A percentile compares a stretch with the other conserved stretches of the same genome.
Conservation (phyloP, 2,888 invertebrate genomes). For the Cerceris rybyensis region DNA sequence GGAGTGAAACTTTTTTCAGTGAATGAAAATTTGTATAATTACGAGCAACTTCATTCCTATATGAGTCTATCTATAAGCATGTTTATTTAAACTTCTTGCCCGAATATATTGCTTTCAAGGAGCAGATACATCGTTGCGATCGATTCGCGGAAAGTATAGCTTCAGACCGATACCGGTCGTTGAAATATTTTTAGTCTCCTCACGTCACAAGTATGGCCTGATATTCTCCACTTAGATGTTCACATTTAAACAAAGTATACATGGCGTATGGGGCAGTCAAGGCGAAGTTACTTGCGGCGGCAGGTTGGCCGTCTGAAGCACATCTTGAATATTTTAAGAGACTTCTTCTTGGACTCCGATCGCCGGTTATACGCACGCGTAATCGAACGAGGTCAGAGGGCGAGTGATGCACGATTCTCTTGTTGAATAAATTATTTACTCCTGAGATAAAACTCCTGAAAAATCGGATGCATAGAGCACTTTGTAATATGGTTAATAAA, state of each 20-base stretch:
- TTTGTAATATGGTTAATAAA: too few species aligned
- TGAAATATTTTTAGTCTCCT: neutral
- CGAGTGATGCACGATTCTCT: slow-evolving; percentile 9
- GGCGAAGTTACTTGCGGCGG: neutral
- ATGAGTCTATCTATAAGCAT: too few species aligned
- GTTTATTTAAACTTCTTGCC: too few species aligned
- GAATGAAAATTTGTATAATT: too few species aligned
- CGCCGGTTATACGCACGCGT: neutral
- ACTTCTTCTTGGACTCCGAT: neutral
- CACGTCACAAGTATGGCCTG: neutral
- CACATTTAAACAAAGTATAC: slow-evolving; percentile 3
- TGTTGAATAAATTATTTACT: neutral
- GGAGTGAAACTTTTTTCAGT: too few species aligned
- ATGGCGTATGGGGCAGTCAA: neutral
- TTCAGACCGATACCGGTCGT: neutral
- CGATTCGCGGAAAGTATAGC: too few species aligned
- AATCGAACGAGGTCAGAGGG: slow-evolving; percentile 12
- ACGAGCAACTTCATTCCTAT: too few species aligned
- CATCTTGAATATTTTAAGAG: slow-evolving; percentile 20
- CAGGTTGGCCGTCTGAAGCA: slow-evolving; percentile 8
- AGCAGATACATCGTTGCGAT: too few species aligned
- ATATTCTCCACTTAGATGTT: slow-evolving; percentile 1
- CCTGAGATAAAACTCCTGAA: neutral
- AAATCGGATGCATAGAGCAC: too few species aligned
- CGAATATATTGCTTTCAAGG: too few species aligned